phyloP scores from a whole-genome alignment of 2,888 invertebrate genomes.

The Cerastis leucographa region DNA sequence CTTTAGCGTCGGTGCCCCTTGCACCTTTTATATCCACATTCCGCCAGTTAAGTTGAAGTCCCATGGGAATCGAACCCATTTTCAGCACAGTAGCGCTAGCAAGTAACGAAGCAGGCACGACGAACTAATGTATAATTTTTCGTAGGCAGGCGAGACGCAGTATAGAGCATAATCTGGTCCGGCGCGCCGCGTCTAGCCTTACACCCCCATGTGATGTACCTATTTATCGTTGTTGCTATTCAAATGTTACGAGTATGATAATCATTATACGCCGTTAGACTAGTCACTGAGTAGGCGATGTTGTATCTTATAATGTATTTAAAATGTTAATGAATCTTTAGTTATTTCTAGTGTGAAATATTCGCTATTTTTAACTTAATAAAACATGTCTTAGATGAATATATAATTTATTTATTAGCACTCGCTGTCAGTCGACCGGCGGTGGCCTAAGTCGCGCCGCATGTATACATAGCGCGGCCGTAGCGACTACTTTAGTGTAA shows the following conservation, averaged over 20 bases:
- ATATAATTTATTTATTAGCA: constrained; percentile 86
- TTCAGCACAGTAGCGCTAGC: neutral
- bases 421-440: constrained; percentile 74
- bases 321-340: constrained; percentile 88
- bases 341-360: constrained; percentile 87
- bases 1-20: too few species aligned
- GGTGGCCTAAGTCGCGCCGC: constrained; percentile 60
- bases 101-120: neutral
- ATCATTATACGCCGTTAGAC: constrained; percentile 86
- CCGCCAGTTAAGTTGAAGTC: neutral
- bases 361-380: constrained; percentile 85
- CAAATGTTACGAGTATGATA: constrained; percentile 83
- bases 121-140: constrained; percentile 29
- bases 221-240: constrained; percentile 86
- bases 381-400: constrained; percentile 82
- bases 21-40: neutral
- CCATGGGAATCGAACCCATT: neutral
- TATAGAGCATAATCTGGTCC: constrained; percentile 54
- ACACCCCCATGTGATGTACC: constrained; percentile 81
- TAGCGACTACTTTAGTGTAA: constrained; percentile 71
- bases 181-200: constrained; percentile 71
- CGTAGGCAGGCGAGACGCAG: constrained; percentile 70
- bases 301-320: constrained; percentile 88
- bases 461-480: constrained; percentile 47
- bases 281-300: constrained; percentile 90